phyloP scores from a whole-genome alignment of 2,113 vertebrate species.

The Canis aureus region DNA sequence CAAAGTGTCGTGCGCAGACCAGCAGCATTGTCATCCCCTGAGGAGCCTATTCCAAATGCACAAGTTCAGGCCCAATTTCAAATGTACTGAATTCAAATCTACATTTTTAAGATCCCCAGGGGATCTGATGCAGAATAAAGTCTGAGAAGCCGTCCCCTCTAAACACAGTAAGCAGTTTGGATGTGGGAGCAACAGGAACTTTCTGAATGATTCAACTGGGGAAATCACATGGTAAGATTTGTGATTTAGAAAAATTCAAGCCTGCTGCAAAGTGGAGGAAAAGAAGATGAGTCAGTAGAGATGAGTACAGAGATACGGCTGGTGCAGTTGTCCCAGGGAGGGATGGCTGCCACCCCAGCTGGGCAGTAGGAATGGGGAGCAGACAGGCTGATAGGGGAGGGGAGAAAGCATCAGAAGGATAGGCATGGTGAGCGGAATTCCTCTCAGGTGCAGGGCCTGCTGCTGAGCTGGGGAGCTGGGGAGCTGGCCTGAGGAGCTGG shows the following conservation, averaged over 20 bases:
- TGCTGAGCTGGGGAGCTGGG: neutral
- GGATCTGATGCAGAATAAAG: fast-evolving
- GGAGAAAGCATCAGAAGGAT: neutral
- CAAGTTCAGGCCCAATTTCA: neutral
- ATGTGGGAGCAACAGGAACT: neutral
- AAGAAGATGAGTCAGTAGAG: neutral
- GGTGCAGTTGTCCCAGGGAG: neutral
- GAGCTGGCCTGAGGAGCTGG: neutral
- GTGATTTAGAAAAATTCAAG: neutral
- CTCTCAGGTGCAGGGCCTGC: neutral
- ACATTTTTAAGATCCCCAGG: neutral
- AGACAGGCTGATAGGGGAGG: neutral
- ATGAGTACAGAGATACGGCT: fast-evolving
- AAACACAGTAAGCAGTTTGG: neutral
- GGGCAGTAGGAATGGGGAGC: neutral
- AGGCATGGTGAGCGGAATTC: neutral
- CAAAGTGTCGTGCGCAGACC: neutral
- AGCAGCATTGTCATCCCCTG: too few species aligned
- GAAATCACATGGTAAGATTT: neutral
- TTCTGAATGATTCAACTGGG: neutral
- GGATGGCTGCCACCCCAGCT: too few species aligned
- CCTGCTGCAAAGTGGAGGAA: neutral
- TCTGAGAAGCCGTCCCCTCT: neutral
- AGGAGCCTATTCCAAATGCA: neutral
- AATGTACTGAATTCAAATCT: neutral